Evolutionary conservation across 2,797 vertebrate genomes (phyloP).

Genomic region (Coregonus sp.): DNA sequence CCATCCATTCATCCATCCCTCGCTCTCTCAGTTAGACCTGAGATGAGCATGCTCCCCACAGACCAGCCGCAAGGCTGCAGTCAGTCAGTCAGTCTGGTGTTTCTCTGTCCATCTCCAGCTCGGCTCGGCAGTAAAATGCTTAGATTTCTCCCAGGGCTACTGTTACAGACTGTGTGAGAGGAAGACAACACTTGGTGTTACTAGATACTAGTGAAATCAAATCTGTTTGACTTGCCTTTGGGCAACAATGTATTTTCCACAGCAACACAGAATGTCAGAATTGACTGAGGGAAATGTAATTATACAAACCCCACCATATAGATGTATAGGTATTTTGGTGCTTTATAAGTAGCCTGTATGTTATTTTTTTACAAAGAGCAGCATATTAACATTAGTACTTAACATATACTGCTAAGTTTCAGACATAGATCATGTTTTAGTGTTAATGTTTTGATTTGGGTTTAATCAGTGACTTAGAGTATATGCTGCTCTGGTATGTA

Average conservation of each 20-base stretch:
- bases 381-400: neutral
- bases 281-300: constrained; percentile 67
- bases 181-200: constrained; percentile 73
- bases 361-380: neutral
- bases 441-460: constrained; percentile 20
- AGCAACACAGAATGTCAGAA: constrained; percentile 60
- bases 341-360: constrained; percentile 49
- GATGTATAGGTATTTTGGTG: constrained; percentile 55
- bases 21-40: constrained; percentile 46
- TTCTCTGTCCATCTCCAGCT: constrained; percentile 58
- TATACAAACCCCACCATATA: constrained; percentile 63
- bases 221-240: constrained; percentile 78
- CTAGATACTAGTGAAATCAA: constrained; percentile 81
- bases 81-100: constrained; percentile 47
- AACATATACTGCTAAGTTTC: constrained; percentile 27
- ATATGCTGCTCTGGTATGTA: too few relatives aligned
- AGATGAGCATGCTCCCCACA: constrained; percentile 63
- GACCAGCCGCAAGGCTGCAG: constrained; percentile 50
- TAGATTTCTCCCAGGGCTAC: constrained; percentile 75
- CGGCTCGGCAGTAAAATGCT: constrained; percentile 54
- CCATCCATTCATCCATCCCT: constrained; percentile 17
- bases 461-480: neutral
- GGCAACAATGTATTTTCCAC: constrained; percentile 67
- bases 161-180: constrained; percentile 71
- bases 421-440: constrained; percentile 20